phyloP scores from a whole-genome alignment of 2,113 vertebrate genomes.

The Apodemus speciosus region DNA sequence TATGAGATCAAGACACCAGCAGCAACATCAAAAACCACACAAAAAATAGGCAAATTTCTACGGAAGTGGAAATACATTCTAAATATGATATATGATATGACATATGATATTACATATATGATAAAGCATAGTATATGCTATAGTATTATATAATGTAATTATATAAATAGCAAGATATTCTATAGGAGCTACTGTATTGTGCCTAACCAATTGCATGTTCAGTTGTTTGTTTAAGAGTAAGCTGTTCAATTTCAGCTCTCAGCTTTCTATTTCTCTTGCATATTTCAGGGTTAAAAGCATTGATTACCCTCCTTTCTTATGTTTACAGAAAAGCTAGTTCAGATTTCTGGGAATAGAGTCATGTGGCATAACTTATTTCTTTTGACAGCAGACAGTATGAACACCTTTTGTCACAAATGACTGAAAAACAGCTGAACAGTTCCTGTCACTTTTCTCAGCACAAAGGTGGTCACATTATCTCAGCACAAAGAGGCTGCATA shows the following conservation, averaged over 20 bases:
- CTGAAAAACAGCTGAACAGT: background rate
- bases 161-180: background rate
- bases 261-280: background rate
- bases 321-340: background rate
- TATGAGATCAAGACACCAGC: background rate
- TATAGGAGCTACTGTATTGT: background rate
- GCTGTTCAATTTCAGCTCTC: background rate
- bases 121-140: background rate
- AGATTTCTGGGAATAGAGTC: background rate
- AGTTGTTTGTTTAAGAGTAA: background rate
- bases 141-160: background rate
- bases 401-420: background rate
- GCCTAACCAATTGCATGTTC: background rate
- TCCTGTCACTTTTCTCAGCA: background rate
- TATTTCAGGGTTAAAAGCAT: background rate
- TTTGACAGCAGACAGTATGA: background rate
- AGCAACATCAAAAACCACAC: background rate
- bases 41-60: background rate
- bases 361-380: background rate
- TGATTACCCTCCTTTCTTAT: background rate
- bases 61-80: background rate
- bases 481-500: background rate
- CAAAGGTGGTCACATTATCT: background rate
- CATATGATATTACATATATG: no score
- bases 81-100: background rate